Conservation (phyloP, 2,113 vertebrate species). For the Gracilinanus agilis region DNA sequence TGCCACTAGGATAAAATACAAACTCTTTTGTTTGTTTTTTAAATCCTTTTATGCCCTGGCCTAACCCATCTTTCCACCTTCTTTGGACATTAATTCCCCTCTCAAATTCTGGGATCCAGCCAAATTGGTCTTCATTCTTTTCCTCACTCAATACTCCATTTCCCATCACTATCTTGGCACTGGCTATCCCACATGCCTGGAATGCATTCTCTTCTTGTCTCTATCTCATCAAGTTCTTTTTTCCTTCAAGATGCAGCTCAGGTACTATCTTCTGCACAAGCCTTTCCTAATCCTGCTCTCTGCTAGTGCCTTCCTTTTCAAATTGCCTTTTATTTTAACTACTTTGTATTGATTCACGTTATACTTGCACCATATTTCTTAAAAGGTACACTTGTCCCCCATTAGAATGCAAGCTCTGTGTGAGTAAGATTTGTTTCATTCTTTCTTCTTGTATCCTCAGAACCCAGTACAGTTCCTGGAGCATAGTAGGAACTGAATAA, state of each 20-base stretch:
- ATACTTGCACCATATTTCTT: background rate
- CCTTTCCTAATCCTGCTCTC: too few relatives aligned
- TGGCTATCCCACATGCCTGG: background rate
- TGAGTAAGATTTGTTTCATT: background rate
- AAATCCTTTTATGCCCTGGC: background rate
- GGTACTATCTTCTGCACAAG: too few relatives aligned
- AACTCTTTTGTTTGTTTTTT: background rate
- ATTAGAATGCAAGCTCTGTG: background rate
- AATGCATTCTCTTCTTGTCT: background rate
- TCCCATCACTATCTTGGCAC: background rate
- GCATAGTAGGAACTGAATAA: background rate
- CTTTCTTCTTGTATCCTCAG: background rate
- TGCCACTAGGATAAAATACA: background rate
- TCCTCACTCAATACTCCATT: background rate
- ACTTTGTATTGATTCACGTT: background rate
- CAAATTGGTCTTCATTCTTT: background rate
- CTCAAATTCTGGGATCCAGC: background rate
- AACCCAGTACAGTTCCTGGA: background rate
- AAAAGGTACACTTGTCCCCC: background rate
- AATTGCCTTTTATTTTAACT: background rate
- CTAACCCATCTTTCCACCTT: background rate
- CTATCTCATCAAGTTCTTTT: background rate
- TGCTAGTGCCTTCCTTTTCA: background rate
- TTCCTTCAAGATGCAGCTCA: too few relatives aligned
- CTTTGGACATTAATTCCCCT: background rate